Conservation (phyloP, 1,140 invertebrate genomes). For the Saxidomus purpurata region DNA sequence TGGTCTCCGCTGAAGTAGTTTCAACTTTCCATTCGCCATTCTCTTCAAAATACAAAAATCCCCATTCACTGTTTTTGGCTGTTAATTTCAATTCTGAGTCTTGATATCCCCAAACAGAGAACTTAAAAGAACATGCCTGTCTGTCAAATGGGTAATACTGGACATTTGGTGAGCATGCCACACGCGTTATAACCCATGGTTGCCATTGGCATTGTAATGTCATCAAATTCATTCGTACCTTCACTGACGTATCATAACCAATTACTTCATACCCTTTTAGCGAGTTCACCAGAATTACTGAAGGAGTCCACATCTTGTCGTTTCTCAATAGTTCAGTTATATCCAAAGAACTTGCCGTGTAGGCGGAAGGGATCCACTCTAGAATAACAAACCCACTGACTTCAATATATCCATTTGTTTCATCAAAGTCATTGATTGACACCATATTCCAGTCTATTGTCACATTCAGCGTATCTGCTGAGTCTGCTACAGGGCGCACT, state of each 20-base stretch:
- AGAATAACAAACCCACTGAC: conserved; percentile 50
- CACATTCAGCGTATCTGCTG: background rate
- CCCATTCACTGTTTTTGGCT: conserved; percentile 35
- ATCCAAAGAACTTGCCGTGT: background rate
- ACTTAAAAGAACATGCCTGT: conserved; percentile 43
- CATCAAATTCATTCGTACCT: conserved; percentile 42
- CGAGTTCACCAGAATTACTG: conserved; percentile 54
- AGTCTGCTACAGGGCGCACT: conserved; percentile 39
- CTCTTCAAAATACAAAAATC: conserved; percentile 42
- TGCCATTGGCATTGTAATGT: conserved; percentile 33
- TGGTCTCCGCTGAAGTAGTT: conserved; percentile 3
- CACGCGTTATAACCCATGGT: conserved; percentile 38
- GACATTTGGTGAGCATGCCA: conserved; percentile 42
- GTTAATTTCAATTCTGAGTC: conserved; percentile 16
- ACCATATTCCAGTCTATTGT: conserved; percentile 47
- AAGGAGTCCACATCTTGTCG: conserved; percentile 45
- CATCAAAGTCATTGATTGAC: conserved; percentile 62
- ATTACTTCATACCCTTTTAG: conserved; percentile 23
- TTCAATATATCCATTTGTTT: conserved; percentile 59
- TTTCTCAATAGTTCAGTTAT: background rate
- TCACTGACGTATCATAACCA: conserved; percentile 29
- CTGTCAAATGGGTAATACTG: conserved; percentile 54
- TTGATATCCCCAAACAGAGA: conserved; percentile 53
- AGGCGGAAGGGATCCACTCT: conserved; percentile 7
- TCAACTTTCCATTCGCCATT: conserved; percentile 59